phyloP scores from a whole-genome alignment of 2,888 invertebrate genomes.

The Netelia inedita region DNA sequence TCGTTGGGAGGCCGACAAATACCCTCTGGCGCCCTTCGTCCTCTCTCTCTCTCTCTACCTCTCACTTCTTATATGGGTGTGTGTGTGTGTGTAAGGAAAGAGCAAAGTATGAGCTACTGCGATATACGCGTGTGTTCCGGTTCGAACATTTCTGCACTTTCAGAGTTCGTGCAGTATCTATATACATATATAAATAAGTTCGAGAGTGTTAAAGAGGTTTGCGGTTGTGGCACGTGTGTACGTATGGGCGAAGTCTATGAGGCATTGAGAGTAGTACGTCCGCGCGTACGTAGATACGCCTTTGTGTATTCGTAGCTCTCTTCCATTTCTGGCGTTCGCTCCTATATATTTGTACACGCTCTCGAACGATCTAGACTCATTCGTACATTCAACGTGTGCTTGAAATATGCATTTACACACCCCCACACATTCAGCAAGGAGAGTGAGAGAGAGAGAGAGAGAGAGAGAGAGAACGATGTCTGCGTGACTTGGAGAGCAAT shows the following conservation, averaged over 20 bases:
- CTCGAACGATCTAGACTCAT: not conserved
- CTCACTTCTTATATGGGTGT: not conserved
- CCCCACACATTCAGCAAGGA: not conserved
- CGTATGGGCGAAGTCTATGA: not conserved
- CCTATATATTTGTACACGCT: conserved; percentile 6
- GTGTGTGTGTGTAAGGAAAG: not conserved
- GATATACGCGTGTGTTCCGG: conserved; percentile 8
- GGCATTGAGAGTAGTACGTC: conserved; percentile 17
- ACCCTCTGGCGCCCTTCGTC: conserved; percentile 28
- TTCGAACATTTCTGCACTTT: conserved; percentile 30
- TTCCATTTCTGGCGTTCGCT: conserved; percentile 18
- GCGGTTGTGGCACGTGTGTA: not conserved
- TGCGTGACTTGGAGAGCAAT: conserved; percentile 48
- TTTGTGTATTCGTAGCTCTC: not conserved
- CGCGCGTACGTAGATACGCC: conserved; percentile 6
- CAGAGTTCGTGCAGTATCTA: not conserved
- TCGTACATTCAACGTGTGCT: conserved; percentile 31
- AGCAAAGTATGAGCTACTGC: not conserved
- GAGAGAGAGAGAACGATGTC: not conserved
- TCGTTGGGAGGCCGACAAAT: conserved; percentile 47
- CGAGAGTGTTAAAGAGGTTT: not conserved
- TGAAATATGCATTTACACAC: conserved; percentile 23
- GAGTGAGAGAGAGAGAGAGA: conserved; percentile 20
- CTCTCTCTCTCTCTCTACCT: conserved; percentile 30
- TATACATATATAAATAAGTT: not conserved